These are phyloP conservation scores for Epinephelus cyanopodus DNA, from an alignment of 2,113 vertebrate genomes.

Conservation along the genomic window DNA sequence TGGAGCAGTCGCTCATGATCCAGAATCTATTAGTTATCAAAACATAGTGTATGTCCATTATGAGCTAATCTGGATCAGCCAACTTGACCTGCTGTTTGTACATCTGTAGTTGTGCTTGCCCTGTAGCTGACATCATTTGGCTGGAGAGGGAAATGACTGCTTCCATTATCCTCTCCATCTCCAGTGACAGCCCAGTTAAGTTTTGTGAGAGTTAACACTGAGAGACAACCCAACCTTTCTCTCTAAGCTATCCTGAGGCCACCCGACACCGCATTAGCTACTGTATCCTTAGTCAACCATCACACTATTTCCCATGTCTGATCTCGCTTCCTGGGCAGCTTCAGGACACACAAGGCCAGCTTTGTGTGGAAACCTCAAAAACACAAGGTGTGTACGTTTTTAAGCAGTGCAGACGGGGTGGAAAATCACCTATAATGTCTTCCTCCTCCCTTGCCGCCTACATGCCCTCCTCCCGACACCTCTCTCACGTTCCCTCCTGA, in stretches of 20 bases:
- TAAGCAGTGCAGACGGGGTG: constrained; percentile 63
- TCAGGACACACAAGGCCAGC: constrained; percentile 63
- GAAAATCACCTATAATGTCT: constrained; percentile 76
- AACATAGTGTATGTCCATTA: constrained; percentile 58
- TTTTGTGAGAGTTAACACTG: constrained; percentile 38
- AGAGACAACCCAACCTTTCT: constrained; percentile 42
- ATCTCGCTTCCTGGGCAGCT: constrained; percentile 58
- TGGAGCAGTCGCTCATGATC: constrained; percentile 30
- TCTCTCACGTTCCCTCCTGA: constrained; percentile 48
- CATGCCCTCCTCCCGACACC: constrained; percentile 47
- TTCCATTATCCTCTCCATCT: constrained; percentile 53
- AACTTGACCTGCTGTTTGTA: constrained; percentile 32
- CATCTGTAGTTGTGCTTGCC: constrained; percentile 47
- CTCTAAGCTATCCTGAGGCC: constrained; percentile 32
- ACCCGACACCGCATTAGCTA: constrained; percentile 66
- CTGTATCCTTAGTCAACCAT: constrained; percentile 65
- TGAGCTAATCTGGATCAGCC: constrained; percentile 52
- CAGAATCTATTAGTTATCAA: constrained; percentile 55
- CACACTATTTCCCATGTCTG: constrained; percentile 58
- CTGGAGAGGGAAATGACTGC: constrained; percentile 31
- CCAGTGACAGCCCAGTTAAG: constrained; percentile 37
- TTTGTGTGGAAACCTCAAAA: constrained; percentile 71
- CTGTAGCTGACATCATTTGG: constrained; percentile 51
- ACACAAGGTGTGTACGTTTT: constrained; percentile 68
- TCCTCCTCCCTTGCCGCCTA: constrained; percentile 44